Percentiles rank a stretch among this genome's conserved stretches.
phyloP scores from a whole-genome alignment of 2,113 vertebrate species.

The Oryctolagus cuniculus region DNA sequence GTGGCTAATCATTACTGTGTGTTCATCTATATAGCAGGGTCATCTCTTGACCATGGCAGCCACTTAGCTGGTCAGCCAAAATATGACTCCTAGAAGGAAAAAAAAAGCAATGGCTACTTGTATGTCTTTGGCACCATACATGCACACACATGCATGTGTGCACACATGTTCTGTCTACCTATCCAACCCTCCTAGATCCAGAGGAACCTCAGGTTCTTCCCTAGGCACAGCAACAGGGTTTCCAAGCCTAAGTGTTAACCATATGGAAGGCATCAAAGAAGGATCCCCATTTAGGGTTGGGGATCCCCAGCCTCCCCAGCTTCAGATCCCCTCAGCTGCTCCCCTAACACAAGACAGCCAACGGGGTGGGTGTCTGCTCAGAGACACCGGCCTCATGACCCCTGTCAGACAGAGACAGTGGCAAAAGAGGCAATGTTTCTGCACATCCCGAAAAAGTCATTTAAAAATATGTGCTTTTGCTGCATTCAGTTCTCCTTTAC shows the following conservation, averaged over 20 bases:
- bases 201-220: background rate
- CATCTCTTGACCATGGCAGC: background rate
- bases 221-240: too few relatives aligned
- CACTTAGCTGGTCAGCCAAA: background rate
- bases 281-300: too few relatives aligned
- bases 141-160: too few relatives aligned
- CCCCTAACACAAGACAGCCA: accelerated
- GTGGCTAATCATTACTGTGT: background rate
- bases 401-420: background rate
- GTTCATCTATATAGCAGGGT: background rate
- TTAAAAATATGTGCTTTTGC: background rate
- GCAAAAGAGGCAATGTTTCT: background rate
- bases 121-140: background rate
- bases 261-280: background rate
- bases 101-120: background rate
- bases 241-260: background rate
- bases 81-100: background rate
- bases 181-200: background rate
- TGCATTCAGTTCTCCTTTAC: conserved; percentile 28
- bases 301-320: background rate
- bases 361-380: accelerated
- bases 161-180: background rate
- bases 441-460: background rate
- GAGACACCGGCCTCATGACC: background rate
- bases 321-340: background rate